Percentiles rank a stretch among this genome's conserved stretches.
These are phyloP conservation scores for Autographa pulchrina DNA, from an alignment of 2,888 invertebrate genomes.

Conservation along the genomic window DNA sequence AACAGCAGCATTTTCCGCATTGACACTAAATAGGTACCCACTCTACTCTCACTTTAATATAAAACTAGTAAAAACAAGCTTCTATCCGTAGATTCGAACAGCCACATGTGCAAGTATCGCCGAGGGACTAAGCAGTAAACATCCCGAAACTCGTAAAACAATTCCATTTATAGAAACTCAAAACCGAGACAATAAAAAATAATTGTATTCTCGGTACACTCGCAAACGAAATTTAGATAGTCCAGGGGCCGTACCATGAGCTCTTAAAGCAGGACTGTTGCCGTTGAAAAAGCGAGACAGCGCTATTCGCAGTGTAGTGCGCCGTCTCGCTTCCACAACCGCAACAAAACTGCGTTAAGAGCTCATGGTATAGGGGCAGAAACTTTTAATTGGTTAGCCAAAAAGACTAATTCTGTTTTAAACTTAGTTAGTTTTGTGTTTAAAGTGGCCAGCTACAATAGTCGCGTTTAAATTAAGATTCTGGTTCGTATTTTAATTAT, in stretches of 20 bases:
- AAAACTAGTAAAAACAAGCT: conserved; percentile 8
- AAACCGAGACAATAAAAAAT: conserved; percentile 48
- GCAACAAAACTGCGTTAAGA: no score
- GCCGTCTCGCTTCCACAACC: no score
- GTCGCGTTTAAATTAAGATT: neutral
- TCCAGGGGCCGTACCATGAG: conserved; percentile 8
- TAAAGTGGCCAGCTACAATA: conserved; percentile 13
- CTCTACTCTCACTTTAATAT: neutral
- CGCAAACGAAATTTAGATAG: conserved; percentile 31
- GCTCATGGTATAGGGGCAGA: neutral
- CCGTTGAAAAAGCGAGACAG: no score
- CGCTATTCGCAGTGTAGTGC: no score
- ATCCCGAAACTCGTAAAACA: conserved; percentile 51
- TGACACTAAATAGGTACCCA: neutral
- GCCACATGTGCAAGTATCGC: conserved; percentile 34
- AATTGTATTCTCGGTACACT: conserved; percentile 38
- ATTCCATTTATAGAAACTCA: conserved; percentile 40
- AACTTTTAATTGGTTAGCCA: conserved; percentile 61
- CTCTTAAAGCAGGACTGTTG: no score
- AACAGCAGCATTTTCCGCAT: neutral
- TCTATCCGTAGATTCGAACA: conserved; percentile 15
- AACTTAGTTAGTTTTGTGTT: conserved; percentile 12
- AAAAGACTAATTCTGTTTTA: conserved; percentile 23
- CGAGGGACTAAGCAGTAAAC: conserved; percentile 47
- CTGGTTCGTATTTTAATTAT: neutral